phyloP scores from a whole-genome alignment of 2,113 vertebrate species.

The Cottus gobio region DNA sequence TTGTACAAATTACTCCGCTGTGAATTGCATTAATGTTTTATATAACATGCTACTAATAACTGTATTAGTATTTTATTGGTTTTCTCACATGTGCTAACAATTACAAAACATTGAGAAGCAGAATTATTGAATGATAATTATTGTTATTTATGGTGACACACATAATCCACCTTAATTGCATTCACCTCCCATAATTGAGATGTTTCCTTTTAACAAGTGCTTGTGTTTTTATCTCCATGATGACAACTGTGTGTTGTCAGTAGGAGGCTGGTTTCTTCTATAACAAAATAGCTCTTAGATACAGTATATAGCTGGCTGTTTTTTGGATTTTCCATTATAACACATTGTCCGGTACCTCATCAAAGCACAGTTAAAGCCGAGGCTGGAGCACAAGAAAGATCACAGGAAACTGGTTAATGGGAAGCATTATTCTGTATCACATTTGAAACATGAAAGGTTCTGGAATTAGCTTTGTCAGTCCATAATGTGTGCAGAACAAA shows the following conservation, averaged over 20 bases:
- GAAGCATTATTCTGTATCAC: not conserved
- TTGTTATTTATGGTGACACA: constrained; percentile 8
- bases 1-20: constrained; percentile 1
- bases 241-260: constrained; percentile 45
- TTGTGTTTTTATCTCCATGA: constrained; percentile 55
- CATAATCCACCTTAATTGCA: constrained; percentile 61
- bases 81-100: constrained; percentile 10
- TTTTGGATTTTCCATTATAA: constrained; percentile 32
- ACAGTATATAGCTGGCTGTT: constrained; percentile 42
- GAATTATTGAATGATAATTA: constrained; percentile 36
- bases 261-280: constrained; percentile 24
- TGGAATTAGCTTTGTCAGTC: not conserved
- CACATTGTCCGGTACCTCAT: constrained; percentile 31
- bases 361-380: constrained; percentile 6
- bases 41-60: constrained; percentile 6
- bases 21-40: constrained; percentile 33
- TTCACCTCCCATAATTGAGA: constrained; percentile 55
- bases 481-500: not conserved
- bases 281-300: no score
- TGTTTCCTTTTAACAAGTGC: constrained; percentile 42
- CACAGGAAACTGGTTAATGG: not conserved
- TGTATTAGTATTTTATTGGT: constrained; percentile 6
- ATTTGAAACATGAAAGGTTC: not conserved
- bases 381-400: not conserved
- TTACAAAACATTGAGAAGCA: constrained; percentile 11